These are phyloP conservation scores for Leptatherina wallacei DNA, from an alignment of 2,797 vertebrate species.

Conservation along the genomic window DNA sequence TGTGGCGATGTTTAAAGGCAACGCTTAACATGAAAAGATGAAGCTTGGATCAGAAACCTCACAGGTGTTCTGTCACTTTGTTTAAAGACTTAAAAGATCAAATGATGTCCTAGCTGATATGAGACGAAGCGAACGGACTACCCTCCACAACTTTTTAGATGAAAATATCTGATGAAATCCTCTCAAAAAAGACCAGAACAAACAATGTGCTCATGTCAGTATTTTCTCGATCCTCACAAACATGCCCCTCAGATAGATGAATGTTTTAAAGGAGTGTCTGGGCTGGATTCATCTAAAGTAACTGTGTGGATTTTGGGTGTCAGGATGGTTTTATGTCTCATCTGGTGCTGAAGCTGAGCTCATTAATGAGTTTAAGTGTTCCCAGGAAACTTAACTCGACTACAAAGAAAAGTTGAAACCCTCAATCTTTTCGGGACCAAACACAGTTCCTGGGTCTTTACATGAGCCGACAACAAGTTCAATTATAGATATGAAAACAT, in stretches of 20 bases:
- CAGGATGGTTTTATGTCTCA: neutral
- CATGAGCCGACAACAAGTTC: neutral
- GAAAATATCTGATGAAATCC: neutral
- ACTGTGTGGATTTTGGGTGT: neutral
- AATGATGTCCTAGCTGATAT: neutral
- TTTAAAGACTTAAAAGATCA: neutral
- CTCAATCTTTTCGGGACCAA: no score
- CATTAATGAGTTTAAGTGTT: neutral
- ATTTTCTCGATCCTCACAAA: neutral
- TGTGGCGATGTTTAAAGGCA: constrained; percentile 10
- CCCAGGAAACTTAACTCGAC: neutral
- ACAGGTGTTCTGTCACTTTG: constrained; percentile 38
- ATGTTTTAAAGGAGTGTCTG: neutral
- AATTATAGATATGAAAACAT: neutral
- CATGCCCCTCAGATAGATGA: no score
- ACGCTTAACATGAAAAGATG: constrained; percentile 33
- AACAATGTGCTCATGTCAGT: neutral
- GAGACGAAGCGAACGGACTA: constrained; percentile 1
- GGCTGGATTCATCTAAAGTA: neutral
- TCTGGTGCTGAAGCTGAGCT: neutral
- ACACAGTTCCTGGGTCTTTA: neutral
- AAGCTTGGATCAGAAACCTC: constrained; percentile 20
- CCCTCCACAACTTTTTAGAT: neutral
- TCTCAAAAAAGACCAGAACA: neutral
- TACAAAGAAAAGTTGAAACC: no score